These are phyloP conservation scores for Schizopygopsis malacanthus DNA, from an alignment of 2,797 vertebrate genomes.

Conservation along the genomic window DNA sequence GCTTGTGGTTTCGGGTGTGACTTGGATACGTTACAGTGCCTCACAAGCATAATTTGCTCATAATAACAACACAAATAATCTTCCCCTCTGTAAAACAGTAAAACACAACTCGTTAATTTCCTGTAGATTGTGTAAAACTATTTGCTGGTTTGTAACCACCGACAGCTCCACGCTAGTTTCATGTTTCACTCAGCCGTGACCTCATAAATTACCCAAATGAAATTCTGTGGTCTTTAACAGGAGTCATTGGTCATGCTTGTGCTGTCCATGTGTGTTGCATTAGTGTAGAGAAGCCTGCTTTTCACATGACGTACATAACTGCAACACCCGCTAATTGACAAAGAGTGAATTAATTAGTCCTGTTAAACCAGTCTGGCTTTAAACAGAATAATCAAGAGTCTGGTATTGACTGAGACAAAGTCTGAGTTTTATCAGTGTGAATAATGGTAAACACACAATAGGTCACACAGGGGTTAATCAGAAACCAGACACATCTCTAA, in stretches of 20 bases:
- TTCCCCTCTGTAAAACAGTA: constrained; percentile 67
- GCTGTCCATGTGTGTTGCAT: constrained; percentile 73
- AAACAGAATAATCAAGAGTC: neutral
- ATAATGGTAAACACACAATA: constrained; percentile 21
- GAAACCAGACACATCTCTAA: constrained; percentile 11
- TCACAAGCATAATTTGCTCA: constrained; percentile 5
- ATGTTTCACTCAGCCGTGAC: constrained; percentile 50
- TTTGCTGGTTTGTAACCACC: constrained; percentile 27
- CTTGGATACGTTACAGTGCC: neutral
- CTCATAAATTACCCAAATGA: constrained; percentile 77
- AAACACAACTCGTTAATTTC: constrained; percentile 74
- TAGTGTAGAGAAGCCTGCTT: constrained; percentile 56
- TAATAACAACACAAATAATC: constrained; percentile 42
- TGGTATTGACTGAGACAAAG: neutral
- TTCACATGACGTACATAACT: constrained; percentile 66
- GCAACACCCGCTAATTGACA: constrained; percentile 16
- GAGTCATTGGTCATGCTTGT: constrained; percentile 63
- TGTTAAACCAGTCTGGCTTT: constrained; percentile 62
- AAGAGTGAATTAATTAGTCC: constrained; percentile 48
- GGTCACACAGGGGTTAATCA: constrained; percentile 13
- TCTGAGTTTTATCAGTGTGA: constrained; percentile 21
- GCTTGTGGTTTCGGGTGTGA: constrained; percentile 7
- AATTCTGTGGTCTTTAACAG: constrained; percentile 70
- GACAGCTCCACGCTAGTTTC: constrained; percentile 26
- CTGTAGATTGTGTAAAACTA: constrained; percentile 58